Base-by-base conservation (phyloP, 2,113 vertebrate genomes). In the Hydrolagus affinis region DNA sequence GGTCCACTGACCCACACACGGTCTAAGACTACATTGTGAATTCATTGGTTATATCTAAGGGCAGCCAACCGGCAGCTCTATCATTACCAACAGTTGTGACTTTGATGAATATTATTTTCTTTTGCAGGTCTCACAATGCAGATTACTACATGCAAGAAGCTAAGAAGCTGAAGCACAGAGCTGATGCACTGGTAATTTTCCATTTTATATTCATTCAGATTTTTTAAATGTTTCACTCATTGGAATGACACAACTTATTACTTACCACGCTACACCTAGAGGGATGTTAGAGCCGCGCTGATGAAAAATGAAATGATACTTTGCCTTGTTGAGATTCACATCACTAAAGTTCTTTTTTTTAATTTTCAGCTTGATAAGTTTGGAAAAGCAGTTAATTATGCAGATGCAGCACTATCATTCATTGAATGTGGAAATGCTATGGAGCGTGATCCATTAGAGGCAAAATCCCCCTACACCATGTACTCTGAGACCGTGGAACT, bases 401-500 rank as follows among this genome's bases (percentile, higher is more conserved):
- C 97, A 19, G 97, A 99, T 19, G 97, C 97, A 8, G 97, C 97
- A 60, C 95, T 99, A 86, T 99, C 97, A 70, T 99, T 98, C 93
- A 98, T 98, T 6, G 97, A 98, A 89, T 99, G 97, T 2, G 97
- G 97, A 86, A 99, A 97, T 0, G 97, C 97, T 0, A 98, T 99
- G 97, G 97, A 99, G 91, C 93, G 97, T 72, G 96, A 98, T 91
- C 96, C 97, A 17, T 93, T 98, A 86, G 97, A 99, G 90, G 97
- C 97, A 75, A 99, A 99, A 90, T 98, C 97, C 66, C 97, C 97
- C 0, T 99, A 98, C 86, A 98, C 97, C 86, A 99, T 99, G 97
- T 99, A 98, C 93, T 98, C 97, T 0, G 97, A 99, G 92, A 99
- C 97, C 1, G 97, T 99, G 90, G 97, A 99, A 93, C 96, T 99